These are phyloP conservation scores for Syngnathus rostellatus DNA, from an alignment of 2,797 vertebrate species.

Conservation along the genomic window DNA sequence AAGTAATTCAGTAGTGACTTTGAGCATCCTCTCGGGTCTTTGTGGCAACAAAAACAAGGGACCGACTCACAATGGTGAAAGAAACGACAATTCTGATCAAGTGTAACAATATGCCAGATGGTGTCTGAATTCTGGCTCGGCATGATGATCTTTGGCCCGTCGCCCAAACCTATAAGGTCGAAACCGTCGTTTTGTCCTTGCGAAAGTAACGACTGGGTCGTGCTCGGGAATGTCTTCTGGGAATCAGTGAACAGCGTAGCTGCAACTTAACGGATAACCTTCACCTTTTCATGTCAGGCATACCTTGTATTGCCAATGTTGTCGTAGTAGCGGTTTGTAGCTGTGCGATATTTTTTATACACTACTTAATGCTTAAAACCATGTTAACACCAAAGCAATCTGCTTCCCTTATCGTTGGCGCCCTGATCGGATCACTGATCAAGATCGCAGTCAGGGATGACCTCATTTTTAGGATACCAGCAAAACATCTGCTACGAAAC, in stretches of 20 bases:
- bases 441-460: no score
- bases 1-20: not conserved
- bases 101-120: not conserved
- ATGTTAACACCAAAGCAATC: no score
- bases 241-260: not conserved
- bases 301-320: no score
- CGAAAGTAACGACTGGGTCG: not conserved
- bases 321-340: no score
- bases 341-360: no score
- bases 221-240: not conserved
- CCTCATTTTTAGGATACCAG: no score
- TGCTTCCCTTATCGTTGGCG: no score
- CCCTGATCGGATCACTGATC: no score
- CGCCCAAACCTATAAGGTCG: not conserved
- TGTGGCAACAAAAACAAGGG: not conserved
- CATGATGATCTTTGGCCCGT: not conserved
- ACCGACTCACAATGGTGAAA: not conserved
- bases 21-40: not conserved
- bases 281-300: not conserved
- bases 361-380: no score
- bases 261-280: not conserved
- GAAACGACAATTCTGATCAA: not conserved
- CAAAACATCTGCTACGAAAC: no score
- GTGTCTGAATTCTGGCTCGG: not conserved
- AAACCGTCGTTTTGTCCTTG: conserved; percentile 6